A percentile compares a stretch with the other conserved stretches of the same genome.
Conservation (phyloP, 2,797 vertebrate genomes). For the Premnoplex brunnescens region DNA sequence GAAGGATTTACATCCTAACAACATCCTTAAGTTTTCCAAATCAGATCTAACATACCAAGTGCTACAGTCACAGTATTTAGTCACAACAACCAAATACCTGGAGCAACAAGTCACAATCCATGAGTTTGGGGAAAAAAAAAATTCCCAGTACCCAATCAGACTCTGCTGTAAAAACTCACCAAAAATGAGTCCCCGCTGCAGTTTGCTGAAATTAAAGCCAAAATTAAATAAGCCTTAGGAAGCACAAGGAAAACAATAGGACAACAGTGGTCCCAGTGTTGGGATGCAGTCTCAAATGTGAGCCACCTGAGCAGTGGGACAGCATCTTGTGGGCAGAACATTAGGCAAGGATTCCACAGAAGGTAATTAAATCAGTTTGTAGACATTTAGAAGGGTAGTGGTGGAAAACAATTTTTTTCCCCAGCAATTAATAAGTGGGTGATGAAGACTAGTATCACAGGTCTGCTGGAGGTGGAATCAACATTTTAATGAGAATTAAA, state of each 20-base stretch:
- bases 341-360: background rate
- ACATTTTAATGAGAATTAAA: background rate
- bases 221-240: background rate
- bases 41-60: background rate
- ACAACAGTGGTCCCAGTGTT: background rate
- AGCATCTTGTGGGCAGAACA: background rate
- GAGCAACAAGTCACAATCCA: background rate
- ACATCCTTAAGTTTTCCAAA: background rate
- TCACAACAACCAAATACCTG: background rate
- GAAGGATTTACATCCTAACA: background rate
- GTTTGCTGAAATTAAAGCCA: background rate
- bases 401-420: background rate
- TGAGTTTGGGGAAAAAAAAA: background rate
- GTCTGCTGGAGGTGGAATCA: background rate
- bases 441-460: background rate
- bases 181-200: background rate
- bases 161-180: background rate
- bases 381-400: background rate
- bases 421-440: background rate
- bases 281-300: background rate
- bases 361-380: background rate
- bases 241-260: background rate
- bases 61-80: background rate
- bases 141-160: background rate
- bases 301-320: rapidly evolving